Percentiles rank a stretch among this genome's conserved stretches.
These are phyloP conservation scores for Gymnoscopelus microlampas DNA, from an alignment of 2,797 vertebrate species.

Conservation along the genomic window DNA sequence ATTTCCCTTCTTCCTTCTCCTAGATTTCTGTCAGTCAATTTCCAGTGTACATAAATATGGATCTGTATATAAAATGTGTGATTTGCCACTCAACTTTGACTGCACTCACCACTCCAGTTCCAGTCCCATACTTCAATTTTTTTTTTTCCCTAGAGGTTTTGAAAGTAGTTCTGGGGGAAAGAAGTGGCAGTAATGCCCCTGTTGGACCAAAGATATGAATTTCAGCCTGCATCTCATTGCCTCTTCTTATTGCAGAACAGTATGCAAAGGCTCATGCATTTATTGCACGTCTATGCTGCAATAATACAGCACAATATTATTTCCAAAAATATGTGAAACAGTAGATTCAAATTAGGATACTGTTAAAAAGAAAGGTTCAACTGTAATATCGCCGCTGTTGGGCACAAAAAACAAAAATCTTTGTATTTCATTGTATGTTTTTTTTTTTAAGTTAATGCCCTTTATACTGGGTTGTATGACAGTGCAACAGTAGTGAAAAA, in stretches of 20 bases:
- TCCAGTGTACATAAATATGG: slow-evolving; percentile 8
- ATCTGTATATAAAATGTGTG: slow-evolving; percentile 9
- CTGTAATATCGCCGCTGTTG: no score
- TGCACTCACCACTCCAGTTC: not conserved
- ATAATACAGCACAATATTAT: no score
- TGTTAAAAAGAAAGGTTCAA: no score
- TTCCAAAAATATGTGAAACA: no score
- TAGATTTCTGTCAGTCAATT: not conserved
- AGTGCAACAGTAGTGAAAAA: no score
- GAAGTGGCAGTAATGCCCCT: not conserved
- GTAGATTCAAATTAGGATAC: no score
- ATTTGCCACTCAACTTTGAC: not conserved
- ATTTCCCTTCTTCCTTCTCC: not conserved
- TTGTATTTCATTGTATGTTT: no score
- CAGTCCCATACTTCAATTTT: not conserved
- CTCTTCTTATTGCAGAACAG: not conserved
- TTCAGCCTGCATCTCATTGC: not conserved
- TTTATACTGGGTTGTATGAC: no score
- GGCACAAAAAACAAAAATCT: not conserved
- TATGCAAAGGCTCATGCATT: no score
- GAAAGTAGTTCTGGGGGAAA: not conserved
- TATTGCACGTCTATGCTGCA: no score
- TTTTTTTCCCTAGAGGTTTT: not conserved
- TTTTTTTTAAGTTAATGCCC: no score
- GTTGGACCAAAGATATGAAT: not conserved